Evolutionary conservation across 1,140 invertebrate species (phyloP).

Genomic region (Pararge aegeria): DNA sequence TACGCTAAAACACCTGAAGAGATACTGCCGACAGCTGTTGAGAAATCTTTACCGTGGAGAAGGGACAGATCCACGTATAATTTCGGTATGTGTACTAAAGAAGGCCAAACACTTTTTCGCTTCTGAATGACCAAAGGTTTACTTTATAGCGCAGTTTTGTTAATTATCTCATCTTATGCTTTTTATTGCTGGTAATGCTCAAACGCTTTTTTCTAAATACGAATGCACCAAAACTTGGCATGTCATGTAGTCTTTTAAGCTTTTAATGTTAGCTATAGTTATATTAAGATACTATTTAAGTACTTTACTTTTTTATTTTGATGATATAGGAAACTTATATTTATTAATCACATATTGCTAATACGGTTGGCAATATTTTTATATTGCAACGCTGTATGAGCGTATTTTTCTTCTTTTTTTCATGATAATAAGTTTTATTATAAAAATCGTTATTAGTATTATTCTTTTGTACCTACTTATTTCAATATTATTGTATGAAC

Average conservation of each 20-base stretch:
- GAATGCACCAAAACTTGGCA: not conserved
- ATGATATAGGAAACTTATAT: too few relatives aligned
- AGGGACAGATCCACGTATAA: constrained; percentile 83
- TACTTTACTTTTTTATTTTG: too few relatives aligned
- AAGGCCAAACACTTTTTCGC: constrained; percentile 23
- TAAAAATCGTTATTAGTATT: too few relatives aligned
- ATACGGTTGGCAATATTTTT: too few relatives aligned
- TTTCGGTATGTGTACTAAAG: constrained; percentile 75
- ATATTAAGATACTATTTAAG: too few relatives aligned
- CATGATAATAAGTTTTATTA: too few relatives aligned
- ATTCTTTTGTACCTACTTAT: too few relatives aligned
- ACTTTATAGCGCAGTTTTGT: constrained; percentile 14
- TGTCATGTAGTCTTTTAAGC: not conserved
- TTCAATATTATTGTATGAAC: too few relatives aligned
- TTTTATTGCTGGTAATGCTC: constrained; percentile 3
- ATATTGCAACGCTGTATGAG: too few relatives aligned
- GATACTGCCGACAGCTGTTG: constrained; percentile 84
- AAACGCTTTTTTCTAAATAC: constrained; percentile 2
- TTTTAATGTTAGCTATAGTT: too few relatives aligned
- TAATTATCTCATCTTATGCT: constrained; percentile 9
- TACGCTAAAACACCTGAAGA: constrained; percentile 81
- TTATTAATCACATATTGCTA: too few relatives aligned
- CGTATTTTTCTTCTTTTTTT: too few relatives aligned
- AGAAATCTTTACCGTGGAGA: constrained; percentile 88
- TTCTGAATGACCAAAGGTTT: constrained; percentile 29